Percentiles rank a stretch among this genome's conserved stretches.
These are phyloP conservation scores for Sycophaga agraensis DNA, from an alignment of 1,140 invertebrate genomes.

Conservation along the genomic window DNA sequence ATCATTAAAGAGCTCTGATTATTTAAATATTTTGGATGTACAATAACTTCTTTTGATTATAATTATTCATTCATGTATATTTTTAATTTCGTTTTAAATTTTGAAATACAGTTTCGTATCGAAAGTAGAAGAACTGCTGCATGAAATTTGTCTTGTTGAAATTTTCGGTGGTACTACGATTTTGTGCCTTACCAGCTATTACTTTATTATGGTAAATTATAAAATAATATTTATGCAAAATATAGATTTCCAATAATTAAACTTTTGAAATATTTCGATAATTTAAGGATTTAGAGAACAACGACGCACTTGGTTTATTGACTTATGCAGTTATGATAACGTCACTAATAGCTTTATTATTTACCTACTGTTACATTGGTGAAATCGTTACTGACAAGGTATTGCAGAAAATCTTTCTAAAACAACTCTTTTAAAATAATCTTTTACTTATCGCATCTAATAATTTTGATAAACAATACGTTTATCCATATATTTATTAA, in stretches of 20 bases:
- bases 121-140: background rate
- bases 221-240: background rate
- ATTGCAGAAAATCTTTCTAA: too few species aligned
- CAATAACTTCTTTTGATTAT: background rate
- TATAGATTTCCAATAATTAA: background rate
- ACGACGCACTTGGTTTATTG: slow-evolving; percentile 35
- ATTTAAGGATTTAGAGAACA: slow-evolving; percentile 45
- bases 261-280: background rate
- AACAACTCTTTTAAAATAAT: too few species aligned
- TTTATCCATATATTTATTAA: too few species aligned
- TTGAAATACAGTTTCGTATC: background rate
- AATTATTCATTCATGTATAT: background rate
- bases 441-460: too few species aligned
- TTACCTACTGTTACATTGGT: slow-evolving; percentile 10
- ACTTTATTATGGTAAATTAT: background rate
- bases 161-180: background rate
- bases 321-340: slow-evolving; percentile 46
- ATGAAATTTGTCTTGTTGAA: background rate
- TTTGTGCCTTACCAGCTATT: background rate
- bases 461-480: too few species aligned
- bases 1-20: too few species aligned
- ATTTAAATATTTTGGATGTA: too few species aligned
- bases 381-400: slow-evolving; percentile 3
- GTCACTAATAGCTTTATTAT: slow-evolving; percentile 22
- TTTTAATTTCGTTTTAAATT: background rate